Conservation (phyloP, 2,888 invertebrate genomes). For the Furcula furcula region DNA sequence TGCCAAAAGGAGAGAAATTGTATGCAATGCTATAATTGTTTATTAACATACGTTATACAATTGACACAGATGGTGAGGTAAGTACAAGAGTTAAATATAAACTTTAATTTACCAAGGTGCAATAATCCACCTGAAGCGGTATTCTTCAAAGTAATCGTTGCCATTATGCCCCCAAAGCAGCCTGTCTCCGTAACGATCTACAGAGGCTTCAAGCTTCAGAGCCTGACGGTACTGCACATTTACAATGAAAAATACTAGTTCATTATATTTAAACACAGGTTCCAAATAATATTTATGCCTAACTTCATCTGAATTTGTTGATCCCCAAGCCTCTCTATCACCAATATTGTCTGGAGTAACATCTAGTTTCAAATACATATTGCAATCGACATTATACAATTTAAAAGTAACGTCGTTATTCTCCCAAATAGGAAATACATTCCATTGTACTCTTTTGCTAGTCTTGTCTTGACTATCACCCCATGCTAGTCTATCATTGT, state of each 20-base stretch:
- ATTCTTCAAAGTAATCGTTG: neutral
- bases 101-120: neutral
- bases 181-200: neutral
- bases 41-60: too few relatives aligned
- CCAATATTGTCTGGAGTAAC: neutral
- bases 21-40: too few relatives aligned
- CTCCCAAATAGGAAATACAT: neutral
- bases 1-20: too few relatives aligned
- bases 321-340: neutral
- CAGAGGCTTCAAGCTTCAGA: neutral
- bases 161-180: neutral
- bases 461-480: neutral
- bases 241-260: neutral
- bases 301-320: neutral
- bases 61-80: too few relatives aligned
- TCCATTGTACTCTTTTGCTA: neutral
- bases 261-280: too few relatives aligned
- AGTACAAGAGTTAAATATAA: too few relatives aligned
- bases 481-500: neutral
- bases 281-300: neutral
- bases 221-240: neutral
- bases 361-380: constrained; percentile 1
- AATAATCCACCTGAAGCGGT: neutral
- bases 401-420: neutral
- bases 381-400: neutral